Percentiles rank a stretch among this genome's conserved stretches.
Conservation (phyloP, 2,113 vertebrate species). For the Hemibates koningsi region DNA sequence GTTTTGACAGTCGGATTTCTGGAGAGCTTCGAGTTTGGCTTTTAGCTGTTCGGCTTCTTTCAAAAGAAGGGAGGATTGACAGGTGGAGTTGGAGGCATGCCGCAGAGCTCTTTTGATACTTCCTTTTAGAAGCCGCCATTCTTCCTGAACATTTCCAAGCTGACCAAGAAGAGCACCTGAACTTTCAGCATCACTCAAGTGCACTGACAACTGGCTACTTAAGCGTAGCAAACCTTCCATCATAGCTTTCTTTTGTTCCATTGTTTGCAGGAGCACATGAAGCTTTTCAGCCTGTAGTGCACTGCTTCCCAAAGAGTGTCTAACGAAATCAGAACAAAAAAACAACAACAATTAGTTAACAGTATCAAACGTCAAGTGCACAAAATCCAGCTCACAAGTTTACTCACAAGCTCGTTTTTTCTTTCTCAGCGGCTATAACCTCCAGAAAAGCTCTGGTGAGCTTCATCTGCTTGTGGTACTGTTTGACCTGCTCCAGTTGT, state of each 20-base stretch:
- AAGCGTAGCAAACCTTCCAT: conserved; percentile 66
- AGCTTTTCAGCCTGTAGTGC: conserved; percentile 74
- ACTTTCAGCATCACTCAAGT: conserved; percentile 72
- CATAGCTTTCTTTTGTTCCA: conserved; percentile 67
- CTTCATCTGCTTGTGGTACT: conserved; percentile 72
- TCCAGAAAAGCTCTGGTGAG: conserved; percentile 64
- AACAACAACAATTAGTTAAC: background rate
- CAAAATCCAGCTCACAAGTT: background rate
- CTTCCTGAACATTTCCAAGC: conserved; percentile 73
- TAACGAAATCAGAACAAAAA: conserved; percentile 28
- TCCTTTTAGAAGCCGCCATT: conserved; percentile 76
- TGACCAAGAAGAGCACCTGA: conserved; percentile 74
- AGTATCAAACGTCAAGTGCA: background rate
- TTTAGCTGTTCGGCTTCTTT: conserved; percentile 62
- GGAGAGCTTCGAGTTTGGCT: conserved; percentile 63
- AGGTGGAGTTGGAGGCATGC: conserved; percentile 55
- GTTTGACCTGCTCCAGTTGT: conserved; percentile 71
- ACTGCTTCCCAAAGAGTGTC: conserved; percentile 69
- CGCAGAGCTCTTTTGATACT: conserved; percentile 69
- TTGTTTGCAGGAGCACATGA: conserved; percentile 58
- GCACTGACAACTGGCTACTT: conserved; percentile 68
- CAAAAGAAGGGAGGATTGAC: conserved; percentile 67
- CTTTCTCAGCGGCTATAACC: conserved; percentile 69
- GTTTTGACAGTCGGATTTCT: conserved; percentile 13
- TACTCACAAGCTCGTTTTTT: conserved; percentile 81